Evolutionary conservation across 2,113 vertebrate genomes (phyloP).

Genomic region (Sylvilagus bachmani): DNA sequence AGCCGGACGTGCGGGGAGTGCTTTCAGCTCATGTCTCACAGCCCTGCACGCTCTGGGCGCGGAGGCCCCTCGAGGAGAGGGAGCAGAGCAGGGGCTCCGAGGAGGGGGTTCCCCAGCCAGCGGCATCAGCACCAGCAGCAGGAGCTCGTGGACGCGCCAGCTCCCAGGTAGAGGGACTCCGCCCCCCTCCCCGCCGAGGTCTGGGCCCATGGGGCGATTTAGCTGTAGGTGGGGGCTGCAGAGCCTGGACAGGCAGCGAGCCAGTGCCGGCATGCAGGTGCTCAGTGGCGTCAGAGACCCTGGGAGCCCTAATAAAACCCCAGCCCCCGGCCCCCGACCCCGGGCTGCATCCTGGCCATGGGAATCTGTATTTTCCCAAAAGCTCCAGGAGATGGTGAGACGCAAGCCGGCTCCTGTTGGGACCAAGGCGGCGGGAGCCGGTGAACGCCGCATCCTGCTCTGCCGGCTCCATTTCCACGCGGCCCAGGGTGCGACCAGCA

Average conservation of each 20-base stretch:
- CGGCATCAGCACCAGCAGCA: neutral
- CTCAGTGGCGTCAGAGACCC: neutral
- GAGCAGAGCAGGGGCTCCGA: neutral
- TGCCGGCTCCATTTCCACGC: neutral
- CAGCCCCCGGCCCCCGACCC: too few species aligned
- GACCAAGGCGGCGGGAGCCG: neutral
- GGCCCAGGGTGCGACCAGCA: neutral
- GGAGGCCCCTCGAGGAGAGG: neutral
- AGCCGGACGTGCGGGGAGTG: neutral
- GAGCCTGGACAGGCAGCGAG: neutral
- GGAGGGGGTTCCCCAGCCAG: rapidly evolving
- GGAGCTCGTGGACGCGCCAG: neutral
- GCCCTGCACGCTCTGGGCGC: neutral
- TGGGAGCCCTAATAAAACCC: too few species aligned
- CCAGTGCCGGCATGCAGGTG: neutral
- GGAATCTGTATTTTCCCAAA: neutral
- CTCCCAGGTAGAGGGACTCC: too few species aligned
- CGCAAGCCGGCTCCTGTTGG: neutral
- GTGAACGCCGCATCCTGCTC: neutral
- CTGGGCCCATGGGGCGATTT: neutral
- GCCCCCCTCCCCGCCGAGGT: too few species aligned
- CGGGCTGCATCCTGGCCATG: neutral
- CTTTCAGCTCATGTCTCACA: neutral
- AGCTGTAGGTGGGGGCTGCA: neutral
- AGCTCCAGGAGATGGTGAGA: neutral